Evolutionary conservation across 2,113 vertebrate species (phyloP), one percentile per base, ranked within the genome.

Genomic region (Sinosuthora webbiana): DNA sequence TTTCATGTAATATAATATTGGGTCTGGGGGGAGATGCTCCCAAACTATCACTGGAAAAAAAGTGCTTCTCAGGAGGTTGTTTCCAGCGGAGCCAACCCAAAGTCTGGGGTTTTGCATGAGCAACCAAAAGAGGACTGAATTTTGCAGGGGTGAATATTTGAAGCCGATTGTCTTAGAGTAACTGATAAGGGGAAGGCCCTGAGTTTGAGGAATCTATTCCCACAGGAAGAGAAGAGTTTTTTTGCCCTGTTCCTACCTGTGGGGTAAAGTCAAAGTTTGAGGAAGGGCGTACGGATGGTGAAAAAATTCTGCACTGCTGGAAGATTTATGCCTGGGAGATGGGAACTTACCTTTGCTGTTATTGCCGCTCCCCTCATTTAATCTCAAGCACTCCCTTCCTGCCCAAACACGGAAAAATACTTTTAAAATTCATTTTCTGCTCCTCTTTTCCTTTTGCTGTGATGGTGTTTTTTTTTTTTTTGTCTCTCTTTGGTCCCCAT

Each of bases 141-240:
- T 50, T 91, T 78, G 9, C 15, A 45, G 33, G 35, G 49, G 20
- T 37, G 76, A 56, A 30, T 80, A 27, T 57, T 63, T 57, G 80
- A 60, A 77, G 25, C 2, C 0, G 1, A 10, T 55, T 0, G 0
- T 31, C 18, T 64, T 0, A 3, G 33, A 45, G 42, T 8, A 30
- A 22, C 35, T 14, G 52, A 18, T 5, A 30, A 64, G 21, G 27
- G 44, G 21, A 50, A 39, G 49, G 28, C 10, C 27, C 33, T 2
- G 2, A 37, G 22, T 28, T 90, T 45, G 44, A 44, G 71, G 52
- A 56, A 52, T 52, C 15, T 50, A 1, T 45, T 65, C 45, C 76
- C 25, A 17, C 8, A 37, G 42, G 49, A 28, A 37, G 13, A n/a
- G 15, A 67, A 71, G 49, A 31, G 13, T 6, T 49, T 90, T 91